A percentile compares a stretch with the other conserved stretches of the same genome.
phyloP scores from a whole-genome alignment of 2,888 invertebrate species.

The Drosophila robusta region DNA sequence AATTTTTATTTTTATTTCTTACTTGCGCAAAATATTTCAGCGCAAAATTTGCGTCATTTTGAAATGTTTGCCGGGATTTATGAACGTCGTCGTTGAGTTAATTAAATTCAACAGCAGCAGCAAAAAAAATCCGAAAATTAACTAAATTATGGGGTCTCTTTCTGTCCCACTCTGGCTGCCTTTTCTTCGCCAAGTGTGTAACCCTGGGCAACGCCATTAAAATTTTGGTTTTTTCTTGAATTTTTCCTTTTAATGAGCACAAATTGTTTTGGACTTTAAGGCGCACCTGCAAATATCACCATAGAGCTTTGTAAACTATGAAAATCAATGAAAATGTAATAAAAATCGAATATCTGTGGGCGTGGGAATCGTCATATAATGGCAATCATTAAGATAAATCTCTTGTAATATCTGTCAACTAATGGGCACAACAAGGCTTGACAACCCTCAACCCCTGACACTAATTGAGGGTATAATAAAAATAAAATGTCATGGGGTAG shows the following conservation, averaged over 20 bases:
- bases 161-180: background rate
- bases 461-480: constrained; percentile 33
- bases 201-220: constrained; percentile 69
- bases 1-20: constrained; percentile 81
- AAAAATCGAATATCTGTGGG: constrained; percentile 18
- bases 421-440: constrained; percentile 26
- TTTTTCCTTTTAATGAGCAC: constrained; percentile 74
- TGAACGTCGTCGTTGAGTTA: constrained; percentile 71
- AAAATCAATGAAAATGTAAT: constrained; percentile 30
- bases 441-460: constrained; percentile 45
- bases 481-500: background rate
- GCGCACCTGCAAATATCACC: constrained; percentile 41
- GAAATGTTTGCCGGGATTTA: constrained; percentile 70
- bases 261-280: constrained; percentile 69
- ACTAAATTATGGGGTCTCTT: constrained; percentile 65
- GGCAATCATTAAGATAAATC: constrained; percentile 37
- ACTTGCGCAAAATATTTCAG: constrained; percentile 65
- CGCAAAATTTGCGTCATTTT: constrained; percentile 73
- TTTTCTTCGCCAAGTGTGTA: constrained; percentile 30
- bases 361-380: constrained; percentile 47
- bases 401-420: constrained; percentile 29
- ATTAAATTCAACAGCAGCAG: constrained; percentile 61
- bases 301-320: constrained; percentile 4
- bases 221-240: constrained; percentile 48
- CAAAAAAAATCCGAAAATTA: constrained; percentile 64